Base-by-base conservation (phyloP, 2,888 invertebrate genomes). In the Acrobasis consociella region DNA sequence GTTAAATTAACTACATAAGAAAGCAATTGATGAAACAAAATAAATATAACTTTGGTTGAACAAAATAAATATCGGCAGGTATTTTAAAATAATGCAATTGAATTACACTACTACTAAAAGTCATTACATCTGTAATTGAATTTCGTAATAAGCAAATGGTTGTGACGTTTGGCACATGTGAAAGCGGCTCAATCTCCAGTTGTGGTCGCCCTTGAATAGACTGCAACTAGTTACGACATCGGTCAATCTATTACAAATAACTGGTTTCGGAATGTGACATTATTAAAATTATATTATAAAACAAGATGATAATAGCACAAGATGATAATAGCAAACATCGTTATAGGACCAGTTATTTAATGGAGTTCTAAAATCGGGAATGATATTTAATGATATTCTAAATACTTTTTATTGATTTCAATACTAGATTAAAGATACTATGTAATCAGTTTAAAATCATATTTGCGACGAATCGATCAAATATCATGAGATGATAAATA, bases 201-300 rank as follows among this genome's bases (percentile, higher is more conserved):
- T 37, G 51, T 60, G 22, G 51, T 60, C 17, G 60, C 51, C 60
- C 60, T 60, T 60, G 60, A 50, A 51, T 37, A 15, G 11, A 15
- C 50, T 16, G 39, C 51, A 37, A 60, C 59, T 50, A 60, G 52
- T 60, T 60, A 39, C 60, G 51, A 17, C 39, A 52, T 17, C 17
- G 38, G 39, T 17, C 39, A 50, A 60, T 60, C 50, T 50, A 50
- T 51, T 16, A 60, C 51, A 60, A 51, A 60, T 51, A 49, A 51
- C 60, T 42, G 22, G 60, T 60, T 60, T 60, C 39, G 52, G 60
- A 60, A 59, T 59, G 59, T 59, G 49, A 59, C 50, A 49, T 50
- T 50, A 59, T 59, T 58, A 49, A 50, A 49, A 49, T 49, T 49
- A n/a, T 49, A 58, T 58, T 58, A 46, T 46, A 58, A 58, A 46